Percentiles rank a stretch among this genome's conserved stretches.
Conservation (phyloP, 1,140 invertebrate genomes). For the Ctenoplectra terminalis region DNA sequence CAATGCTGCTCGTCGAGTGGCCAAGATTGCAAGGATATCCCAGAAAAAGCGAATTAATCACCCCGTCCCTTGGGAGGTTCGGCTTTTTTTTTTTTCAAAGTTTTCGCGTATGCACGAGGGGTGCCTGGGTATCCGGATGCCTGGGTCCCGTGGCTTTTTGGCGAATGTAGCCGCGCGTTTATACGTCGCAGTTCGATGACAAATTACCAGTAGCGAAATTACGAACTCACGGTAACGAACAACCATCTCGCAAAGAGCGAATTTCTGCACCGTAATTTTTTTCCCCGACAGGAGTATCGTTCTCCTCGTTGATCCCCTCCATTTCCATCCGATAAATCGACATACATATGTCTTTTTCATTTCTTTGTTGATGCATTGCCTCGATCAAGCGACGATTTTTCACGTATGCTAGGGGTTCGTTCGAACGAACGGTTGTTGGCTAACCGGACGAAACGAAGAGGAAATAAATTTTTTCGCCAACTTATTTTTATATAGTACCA, state of each 20-base stretch:
- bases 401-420: background rate
- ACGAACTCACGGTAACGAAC: conserved; percentile 58
- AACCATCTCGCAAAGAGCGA: background rate
- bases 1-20: background rate
- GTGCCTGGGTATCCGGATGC: background rate
- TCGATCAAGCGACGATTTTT: conserved; percentile 4
- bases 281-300: background rate
- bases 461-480: background rate
- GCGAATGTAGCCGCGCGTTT: conserved; percentile 20
- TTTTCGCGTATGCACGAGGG: background rate
- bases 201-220: conserved; percentile 68
- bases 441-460: background rate
- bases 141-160: background rate
- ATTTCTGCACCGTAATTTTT: conserved; percentile 31
- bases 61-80: background rate
- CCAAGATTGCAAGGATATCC: background rate
- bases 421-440: too few species aligned
- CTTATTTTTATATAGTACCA: background rate
- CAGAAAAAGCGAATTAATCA: conserved; percentile 63
- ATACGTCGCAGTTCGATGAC: conserved; percentile 58
- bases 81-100: conserved; percentile 30
- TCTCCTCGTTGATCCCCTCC: background rate
- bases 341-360: background rate
- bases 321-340: conserved; percentile 15
- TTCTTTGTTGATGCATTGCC: background rate